Evolutionary conservation across 2,113 vertebrate genomes (phyloP), one percentile per base, ranked within the genome.

Genomic region (Nesospiza acunhae): DNA sequence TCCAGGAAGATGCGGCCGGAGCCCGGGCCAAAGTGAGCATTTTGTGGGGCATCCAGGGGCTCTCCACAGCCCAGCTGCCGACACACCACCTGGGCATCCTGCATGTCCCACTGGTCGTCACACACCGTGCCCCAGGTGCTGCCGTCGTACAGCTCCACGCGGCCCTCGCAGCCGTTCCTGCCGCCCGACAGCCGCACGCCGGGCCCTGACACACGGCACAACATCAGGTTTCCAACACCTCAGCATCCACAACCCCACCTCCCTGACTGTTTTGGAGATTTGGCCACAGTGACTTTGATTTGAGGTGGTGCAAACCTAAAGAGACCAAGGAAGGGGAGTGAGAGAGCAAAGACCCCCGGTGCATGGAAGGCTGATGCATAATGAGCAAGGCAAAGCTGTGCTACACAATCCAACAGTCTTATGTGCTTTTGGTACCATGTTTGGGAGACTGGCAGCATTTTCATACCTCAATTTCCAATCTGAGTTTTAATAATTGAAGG

Each of bases 21-120:
- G 46, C 94, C 91, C 0, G 0, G 23, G 14, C 91, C 93, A 0
- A 92, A 92, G 44, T 0, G 46, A 0, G 96, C 86, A 0, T 1
- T 68, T 10, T 1, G 27, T 30, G 18, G 94, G 11, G 99, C 99
- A 1, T 98, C 98, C 6, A 76, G 0, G 18, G 75, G 2, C 47
- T 52, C 3, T 2, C 82, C 89, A 1, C 94, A 96, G 60, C 90
- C 85, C 72, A 94, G 73, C 26, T 90, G 8, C 62, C 30, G 50
- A 4, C 50, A 52, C 15, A 52, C 3, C 86, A 96, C 92, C 50
- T 41, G 15, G 31, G 93, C 93, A 2, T 93, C 93, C 55, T 4
- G 33, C 90, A 93, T 30, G 73, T 95, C 90, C 93, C 93, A 95
- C 33, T 44, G 6, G 55, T 94, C 90, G 0, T 94, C 90, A 28